These are phyloP conservation scores for Germaria angustata DNA, from an alignment of 2,888 invertebrate species.

Conservation along the genomic window DNA sequence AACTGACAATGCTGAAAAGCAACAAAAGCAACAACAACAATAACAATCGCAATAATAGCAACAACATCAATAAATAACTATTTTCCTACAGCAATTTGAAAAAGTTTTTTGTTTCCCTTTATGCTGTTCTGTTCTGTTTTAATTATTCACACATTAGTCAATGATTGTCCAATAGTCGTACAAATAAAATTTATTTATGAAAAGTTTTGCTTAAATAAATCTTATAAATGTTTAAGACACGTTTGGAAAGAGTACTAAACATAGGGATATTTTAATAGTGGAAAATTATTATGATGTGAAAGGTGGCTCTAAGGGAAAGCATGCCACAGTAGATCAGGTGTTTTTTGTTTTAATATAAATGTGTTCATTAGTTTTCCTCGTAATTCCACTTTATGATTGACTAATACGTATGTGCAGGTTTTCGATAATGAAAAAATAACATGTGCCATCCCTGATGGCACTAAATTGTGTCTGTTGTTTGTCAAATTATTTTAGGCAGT, in stretches of 20 bases:
- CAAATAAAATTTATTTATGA: conserved; percentile 26
- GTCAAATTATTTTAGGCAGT: too few species aligned
- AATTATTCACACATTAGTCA: conserved; percentile 65
- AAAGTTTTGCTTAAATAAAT: conserved; percentile 14
- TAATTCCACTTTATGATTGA: too few species aligned
- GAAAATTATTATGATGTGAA: background rate
- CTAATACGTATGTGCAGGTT: too few species aligned
- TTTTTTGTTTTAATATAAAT: too few species aligned
- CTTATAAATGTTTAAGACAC: background rate
- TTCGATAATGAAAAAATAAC: too few species aligned
- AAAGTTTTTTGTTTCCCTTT: background rate
- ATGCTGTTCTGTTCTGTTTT: conserved; percentile 41
- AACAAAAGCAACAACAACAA: background rate
- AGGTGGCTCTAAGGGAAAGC: background rate
- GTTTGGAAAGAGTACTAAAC: background rate
- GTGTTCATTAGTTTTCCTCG: too few species aligned
- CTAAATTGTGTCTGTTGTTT: too few species aligned
- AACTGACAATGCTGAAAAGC: conserved; percentile 2
- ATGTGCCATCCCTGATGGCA: too few species aligned
- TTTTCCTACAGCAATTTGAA: conserved; percentile 60
- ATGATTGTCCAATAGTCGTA: conserved; percentile 36
- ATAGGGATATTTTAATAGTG: background rate
- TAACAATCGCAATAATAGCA: background rate
- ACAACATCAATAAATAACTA: conserved; percentile 57
- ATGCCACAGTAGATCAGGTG: too few species aligned